Percentiles rank a stretch among this genome's conserved stretches.
phyloP scores from a whole-genome alignment of 2,113 vertebrate genomes.

The Ceyx cyanopectus region DNA sequence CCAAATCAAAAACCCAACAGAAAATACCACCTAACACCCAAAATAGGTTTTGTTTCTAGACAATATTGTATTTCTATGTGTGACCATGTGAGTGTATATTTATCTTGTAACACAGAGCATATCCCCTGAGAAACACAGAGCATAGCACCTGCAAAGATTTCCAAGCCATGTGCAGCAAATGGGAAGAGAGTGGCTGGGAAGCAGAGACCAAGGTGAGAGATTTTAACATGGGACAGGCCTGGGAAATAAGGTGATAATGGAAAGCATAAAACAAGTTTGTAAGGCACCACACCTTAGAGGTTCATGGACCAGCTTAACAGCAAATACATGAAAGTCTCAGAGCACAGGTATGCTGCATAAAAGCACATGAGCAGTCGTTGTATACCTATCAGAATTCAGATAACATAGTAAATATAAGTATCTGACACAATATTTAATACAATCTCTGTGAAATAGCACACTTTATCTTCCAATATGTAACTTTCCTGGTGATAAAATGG shows the following conservation, averaged over 20 bases:
- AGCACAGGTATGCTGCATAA: not conserved
- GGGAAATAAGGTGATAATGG: not conserved
- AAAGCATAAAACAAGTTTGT: not conserved
- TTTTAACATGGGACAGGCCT: fast-evolving
- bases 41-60: not conserved
- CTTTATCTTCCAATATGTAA: not conserved
- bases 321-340: not conserved
- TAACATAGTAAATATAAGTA: not conserved
- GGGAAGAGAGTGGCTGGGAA: not conserved
- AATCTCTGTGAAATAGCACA: not conserved
- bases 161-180: not conserved
- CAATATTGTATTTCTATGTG: not conserved
- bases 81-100: fast-evolving
- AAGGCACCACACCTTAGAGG: not conserved
- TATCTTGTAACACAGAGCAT: not conserved
- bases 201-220: not conserved
- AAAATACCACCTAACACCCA: not conserved
- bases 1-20: not conserved
- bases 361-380: not conserved
- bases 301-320: not conserved
- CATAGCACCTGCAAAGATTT: not conserved
- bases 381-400: not conserved
- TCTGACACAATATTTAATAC: not conserved
- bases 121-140: not conserved
- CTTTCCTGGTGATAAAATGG: not conserved